Percentiles rank a stretch among this genome's conserved stretches.
These are phyloP conservation scores for Enteromius argenteus DNA, from an alignment of 2,797 vertebrate species.

Conservation along the genomic window DNA sequence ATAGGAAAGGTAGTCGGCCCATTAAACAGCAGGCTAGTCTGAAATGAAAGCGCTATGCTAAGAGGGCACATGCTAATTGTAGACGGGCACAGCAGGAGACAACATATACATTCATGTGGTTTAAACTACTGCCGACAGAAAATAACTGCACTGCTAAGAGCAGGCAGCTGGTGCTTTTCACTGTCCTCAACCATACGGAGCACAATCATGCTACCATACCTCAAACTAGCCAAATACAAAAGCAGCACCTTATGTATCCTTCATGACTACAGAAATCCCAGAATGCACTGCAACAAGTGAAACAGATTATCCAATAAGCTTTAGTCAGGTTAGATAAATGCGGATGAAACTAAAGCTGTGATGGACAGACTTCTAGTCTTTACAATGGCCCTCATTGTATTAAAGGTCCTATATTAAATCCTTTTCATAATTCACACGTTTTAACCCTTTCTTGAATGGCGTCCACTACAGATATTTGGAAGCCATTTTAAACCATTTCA, in stretches of 20 bases:
- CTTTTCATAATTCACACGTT: not conserved
- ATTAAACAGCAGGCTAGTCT: slow-evolving; percentile 78
- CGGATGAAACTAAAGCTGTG: not conserved
- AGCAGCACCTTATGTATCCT: not conserved
- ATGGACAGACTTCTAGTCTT: not conserved
- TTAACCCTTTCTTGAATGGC: too few relatives aligned
- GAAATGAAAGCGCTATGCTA: slow-evolving; percentile 76
- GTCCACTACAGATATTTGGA: too few relatives aligned
- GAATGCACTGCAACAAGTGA: not conserved
- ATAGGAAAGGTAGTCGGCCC: slow-evolving; percentile 68
- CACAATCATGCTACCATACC: not conserved
- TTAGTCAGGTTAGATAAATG: not conserved
- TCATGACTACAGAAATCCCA: not conserved
- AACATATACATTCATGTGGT: slow-evolving; percentile 46
- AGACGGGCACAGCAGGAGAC: slow-evolving; percentile 71
- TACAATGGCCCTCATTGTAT: not conserved
- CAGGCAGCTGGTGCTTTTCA: slow-evolving; percentile 6
- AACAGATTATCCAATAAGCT: not conserved
- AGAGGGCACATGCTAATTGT: slow-evolving; percentile 79
- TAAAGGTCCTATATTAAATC: too few relatives aligned
- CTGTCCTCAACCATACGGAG: not conserved
- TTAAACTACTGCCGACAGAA: slow-evolving; percentile 44
- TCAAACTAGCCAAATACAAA: not conserved
- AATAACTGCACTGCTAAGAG: slow-evolving; percentile 41
- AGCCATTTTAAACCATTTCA: too few relatives aligned